Conservation (phyloP, 2,888 invertebrate species). For the Ophioninae sp. region DNA sequence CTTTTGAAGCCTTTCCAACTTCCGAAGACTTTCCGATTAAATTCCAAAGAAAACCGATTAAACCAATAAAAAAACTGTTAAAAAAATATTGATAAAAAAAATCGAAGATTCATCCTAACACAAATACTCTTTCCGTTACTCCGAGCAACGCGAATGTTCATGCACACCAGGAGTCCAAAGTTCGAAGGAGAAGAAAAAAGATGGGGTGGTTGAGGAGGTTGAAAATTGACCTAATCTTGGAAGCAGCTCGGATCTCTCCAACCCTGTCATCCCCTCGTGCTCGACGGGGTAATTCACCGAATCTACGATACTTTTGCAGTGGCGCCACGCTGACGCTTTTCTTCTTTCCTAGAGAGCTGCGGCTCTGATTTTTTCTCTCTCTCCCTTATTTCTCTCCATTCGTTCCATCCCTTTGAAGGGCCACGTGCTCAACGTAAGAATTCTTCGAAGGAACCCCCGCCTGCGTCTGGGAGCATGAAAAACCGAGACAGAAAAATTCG, state of each 20-base stretch:
- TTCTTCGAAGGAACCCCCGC: conserved; percentile 25
- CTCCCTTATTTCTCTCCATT: background rate
- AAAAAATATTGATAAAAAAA: too few species aligned
- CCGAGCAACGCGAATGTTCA: background rate
- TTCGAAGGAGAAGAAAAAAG: background rate
- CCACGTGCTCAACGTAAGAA: conserved; percentile 34
- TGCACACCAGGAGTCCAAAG: background rate
- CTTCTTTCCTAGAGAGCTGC: conserved; percentile 19
- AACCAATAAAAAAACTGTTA: too few species aligned
- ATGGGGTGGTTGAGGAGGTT: background rate
- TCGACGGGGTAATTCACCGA: conserved; percentile 17
- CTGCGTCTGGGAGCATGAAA: conserved; percentile 1
- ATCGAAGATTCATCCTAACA: too few species aligned
- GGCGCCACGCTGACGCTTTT: conserved; percentile 36
- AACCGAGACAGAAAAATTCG: background rate
- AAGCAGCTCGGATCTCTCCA: conserved; percentile 13
- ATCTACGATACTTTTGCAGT: conserved; percentile 38
- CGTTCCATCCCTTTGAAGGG: background rate
- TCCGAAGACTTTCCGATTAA: too few species aligned
- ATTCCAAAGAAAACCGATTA: too few species aligned
- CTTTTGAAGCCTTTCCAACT: too few species aligned
- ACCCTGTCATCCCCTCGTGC: conserved; percentile 16
- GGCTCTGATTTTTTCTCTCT: conserved; percentile 19
- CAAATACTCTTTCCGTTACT: background rate
- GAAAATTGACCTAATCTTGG: conserved; percentile 46